Percentiles rank a stretch among this genome's conserved stretches.
phyloP scores from a whole-genome alignment of 2,888 invertebrate genomes.

The Cenopis cana region DNA sequence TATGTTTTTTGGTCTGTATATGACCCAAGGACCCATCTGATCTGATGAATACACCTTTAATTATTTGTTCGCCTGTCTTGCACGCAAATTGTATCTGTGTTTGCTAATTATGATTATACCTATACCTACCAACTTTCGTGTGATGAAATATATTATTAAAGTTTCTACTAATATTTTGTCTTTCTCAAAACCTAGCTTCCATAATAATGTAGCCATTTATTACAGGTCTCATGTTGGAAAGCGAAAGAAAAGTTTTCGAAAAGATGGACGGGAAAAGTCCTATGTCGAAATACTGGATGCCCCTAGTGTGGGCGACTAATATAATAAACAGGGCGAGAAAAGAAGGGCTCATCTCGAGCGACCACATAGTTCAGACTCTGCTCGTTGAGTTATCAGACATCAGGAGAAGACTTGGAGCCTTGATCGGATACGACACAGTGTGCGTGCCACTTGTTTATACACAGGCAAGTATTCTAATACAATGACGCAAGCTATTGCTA shows the following conservation, averaged over 20 bases:
- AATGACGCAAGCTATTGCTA: neutral
- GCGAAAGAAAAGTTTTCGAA: conserved; percentile 96
- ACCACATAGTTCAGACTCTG: conserved; percentile 96
- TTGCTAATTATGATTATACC: too few relatives aligned
- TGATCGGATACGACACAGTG: conserved; percentile 96
- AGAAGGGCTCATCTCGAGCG: conserved; percentile 93
- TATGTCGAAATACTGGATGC: conserved; percentile 97
- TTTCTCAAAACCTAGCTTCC: too few relatives aligned
- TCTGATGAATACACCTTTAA: too few relatives aligned
- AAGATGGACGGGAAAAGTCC: conserved; percentile 95
- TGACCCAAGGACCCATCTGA: too few relatives aligned
- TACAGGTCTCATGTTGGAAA: conserved; percentile 94
- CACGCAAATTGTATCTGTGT: too few relatives aligned
- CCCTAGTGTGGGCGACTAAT: conserved; percentile 96
- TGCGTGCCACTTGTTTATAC: conserved; percentile 97
- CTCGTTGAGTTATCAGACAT: conserved; percentile 96
- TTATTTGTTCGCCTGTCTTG: too few relatives aligned
- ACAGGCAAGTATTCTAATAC: conserved; percentile 89
- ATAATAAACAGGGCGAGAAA: conserved; percentile 95
- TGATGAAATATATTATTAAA: too few relatives aligned
- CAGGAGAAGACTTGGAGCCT: conserved; percentile 91
- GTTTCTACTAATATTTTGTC: too few relatives aligned
- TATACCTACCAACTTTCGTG: too few relatives aligned
- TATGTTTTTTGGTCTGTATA: too few relatives aligned
- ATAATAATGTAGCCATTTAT: conserved; percentile 49